Evolutionary conservation across 2,113 vertebrate species (phyloP).

Genomic region (Apus apus): DNA sequence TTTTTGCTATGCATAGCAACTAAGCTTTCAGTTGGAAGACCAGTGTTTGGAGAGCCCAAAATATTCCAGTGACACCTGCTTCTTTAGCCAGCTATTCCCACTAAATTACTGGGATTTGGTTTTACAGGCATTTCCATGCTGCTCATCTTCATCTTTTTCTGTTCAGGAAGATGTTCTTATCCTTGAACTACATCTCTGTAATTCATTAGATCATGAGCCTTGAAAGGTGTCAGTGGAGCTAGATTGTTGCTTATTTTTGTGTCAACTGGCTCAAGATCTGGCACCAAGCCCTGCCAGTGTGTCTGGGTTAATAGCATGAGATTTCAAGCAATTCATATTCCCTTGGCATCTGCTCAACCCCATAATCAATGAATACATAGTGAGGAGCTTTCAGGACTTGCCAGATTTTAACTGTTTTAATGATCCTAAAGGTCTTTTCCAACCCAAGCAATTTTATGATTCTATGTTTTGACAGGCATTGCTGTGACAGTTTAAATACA

Average conservation of each 20-base stretch:
- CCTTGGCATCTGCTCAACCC: background rate
- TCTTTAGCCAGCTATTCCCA: background rate
- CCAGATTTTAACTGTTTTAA: background rate
- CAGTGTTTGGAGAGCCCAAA: background rate
- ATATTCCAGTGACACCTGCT: background rate
- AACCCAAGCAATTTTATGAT: no score
- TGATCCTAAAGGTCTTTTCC: no score
- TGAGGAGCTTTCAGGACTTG: background rate
- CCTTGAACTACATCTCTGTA: background rate
- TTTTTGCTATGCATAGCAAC: background rate
- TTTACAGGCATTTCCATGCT: background rate
- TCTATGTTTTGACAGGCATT: background rate
- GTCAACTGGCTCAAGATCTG: background rate
- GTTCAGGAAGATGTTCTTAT: background rate
- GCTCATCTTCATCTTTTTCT: background rate
- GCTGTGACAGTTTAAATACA: background rate
- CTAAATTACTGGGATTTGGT: background rate
- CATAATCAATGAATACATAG: background rate
- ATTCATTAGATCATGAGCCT: background rate
- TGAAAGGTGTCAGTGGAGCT: background rate
- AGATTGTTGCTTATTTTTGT: background rate
- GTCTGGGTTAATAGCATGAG: background rate
- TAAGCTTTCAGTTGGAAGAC: background rate
- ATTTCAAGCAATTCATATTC: background rate
- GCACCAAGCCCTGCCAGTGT: background rate